Percentiles rank a stretch among this genome's conserved stretches.
Evolutionary conservation across 2,888 invertebrate species (phyloP).

Genomic region (Plebejus anna): DNA sequence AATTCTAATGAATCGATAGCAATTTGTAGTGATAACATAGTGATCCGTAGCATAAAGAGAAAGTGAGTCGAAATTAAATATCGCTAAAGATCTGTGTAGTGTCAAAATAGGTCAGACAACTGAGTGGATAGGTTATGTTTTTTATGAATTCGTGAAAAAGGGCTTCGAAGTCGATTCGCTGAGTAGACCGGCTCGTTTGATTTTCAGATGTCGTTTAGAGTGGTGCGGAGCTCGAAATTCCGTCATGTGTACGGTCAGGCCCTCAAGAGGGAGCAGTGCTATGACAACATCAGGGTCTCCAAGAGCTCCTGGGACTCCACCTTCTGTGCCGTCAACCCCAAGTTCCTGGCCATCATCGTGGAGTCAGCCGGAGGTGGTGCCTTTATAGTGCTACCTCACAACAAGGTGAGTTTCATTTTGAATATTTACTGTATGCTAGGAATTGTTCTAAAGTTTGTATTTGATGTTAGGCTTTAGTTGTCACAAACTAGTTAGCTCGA

Average conservation of each 20-base stretch:
- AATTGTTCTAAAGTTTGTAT: neutral
- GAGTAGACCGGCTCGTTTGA: slow-evolving; percentile 62
- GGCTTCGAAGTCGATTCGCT: slow-evolving; percentile 58
- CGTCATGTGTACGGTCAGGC: slow-evolving; percentile 96
- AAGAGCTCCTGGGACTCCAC: slow-evolving; percentile 99
- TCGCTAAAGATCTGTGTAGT: slow-evolving; percentile 52
- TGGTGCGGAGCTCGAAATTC: slow-evolving; percentile 98
- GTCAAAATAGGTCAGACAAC: slow-evolving; percentile 76
- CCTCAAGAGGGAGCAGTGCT: slow-evolving; percentile 96
- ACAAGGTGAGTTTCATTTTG: slow-evolving; percentile 83
- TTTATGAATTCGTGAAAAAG: slow-evolving; percentile 57
- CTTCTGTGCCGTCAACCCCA: slow-evolving; percentile 99
- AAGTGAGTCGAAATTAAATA: slow-evolving; percentile 60
- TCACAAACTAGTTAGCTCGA: neutral
- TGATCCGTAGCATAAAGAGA: slow-evolving; percentile 61
- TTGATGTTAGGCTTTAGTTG: neutral
- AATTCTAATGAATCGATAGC: slow-evolving; percentile 76
- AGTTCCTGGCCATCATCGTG: slow-evolving; percentile 97
- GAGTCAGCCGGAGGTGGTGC: slow-evolving; percentile 98
- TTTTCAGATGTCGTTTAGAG: slow-evolving; percentile 95
- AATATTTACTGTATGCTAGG: neutral
- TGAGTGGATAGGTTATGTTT: slow-evolving; percentile 69
- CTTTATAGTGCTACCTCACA: slow-evolving; percentile 95
- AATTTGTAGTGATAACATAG: slow-evolving; percentile 65
- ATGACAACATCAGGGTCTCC: slow-evolving; percentile 97